A percentile compares a stretch with the other conserved stretches of the same genome.
Conservation (phyloP, 2,797 vertebrate species). For the Muscicapa comitata region DNA sequence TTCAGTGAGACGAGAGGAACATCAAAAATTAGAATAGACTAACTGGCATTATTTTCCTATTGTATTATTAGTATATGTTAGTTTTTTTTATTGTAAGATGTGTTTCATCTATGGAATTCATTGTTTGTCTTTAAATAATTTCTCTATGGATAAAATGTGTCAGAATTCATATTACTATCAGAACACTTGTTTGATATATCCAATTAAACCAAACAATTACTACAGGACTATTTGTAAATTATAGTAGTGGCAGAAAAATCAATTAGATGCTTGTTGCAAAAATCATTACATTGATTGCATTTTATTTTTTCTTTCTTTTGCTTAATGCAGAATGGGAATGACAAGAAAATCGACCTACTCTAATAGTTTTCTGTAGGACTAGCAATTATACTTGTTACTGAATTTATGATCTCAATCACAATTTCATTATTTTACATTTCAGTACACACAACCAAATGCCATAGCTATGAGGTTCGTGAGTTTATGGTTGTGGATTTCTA, state of each 20-base stretch:
- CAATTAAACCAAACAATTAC: neutral
- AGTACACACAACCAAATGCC: neutral
- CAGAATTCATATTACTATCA: neutral
- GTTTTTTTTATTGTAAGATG: neutral
- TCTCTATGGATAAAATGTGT: neutral
- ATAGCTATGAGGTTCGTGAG: neutral
- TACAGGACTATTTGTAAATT: neutral
- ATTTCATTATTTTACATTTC: neutral
- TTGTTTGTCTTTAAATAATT: neutral
- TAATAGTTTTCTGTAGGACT: neutral
- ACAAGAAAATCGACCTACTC: neutral
- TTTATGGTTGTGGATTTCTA: neutral
- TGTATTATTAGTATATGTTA: neutral
- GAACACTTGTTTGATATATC: neutral
- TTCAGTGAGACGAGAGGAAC: neutral
- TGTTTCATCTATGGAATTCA: neutral
- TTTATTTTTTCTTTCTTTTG: slow-evolving; percentile 4
- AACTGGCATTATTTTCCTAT: neutral
- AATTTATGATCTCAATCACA: neutral
- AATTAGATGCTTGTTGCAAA: slow-evolving; percentile 10
- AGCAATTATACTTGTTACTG: neutral
- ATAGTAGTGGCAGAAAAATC: neutral
- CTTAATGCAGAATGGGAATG: neutral
- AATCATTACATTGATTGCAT: neutral
- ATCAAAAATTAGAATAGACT: neutral